Evolutionary conservation across 2,113 vertebrate genomes (phyloP), one percentile per base, ranked within the genome.

Genomic region (Otolemur garnettii): DNA sequence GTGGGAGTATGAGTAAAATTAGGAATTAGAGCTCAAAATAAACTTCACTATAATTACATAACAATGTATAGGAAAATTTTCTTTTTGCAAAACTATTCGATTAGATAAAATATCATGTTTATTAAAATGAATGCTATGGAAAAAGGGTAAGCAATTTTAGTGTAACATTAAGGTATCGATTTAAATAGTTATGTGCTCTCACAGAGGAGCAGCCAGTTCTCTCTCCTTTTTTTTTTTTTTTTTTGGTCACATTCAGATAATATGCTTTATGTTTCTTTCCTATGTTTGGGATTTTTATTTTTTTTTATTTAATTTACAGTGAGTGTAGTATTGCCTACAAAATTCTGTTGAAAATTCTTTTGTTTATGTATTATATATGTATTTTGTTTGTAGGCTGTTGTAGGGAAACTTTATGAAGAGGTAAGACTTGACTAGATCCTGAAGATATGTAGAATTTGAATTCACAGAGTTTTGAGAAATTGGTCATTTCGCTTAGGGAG

Each of bases 1-100:
- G 9, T 74, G 4, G 85, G 93, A 78, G 77, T 91, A 68, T 94
- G 68, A 50, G 87, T 96, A 92, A 91, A 96, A 78, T 89, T 71
- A 92, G 53, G 53, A 95, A 64, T 97, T 77, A 59, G 75, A 87
- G 12, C 53, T 94, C 53, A 86, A 66, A 87, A 33, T 82, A 88
- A 94, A 90, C 28, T 69, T 95, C 91, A 24, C 33, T 50, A 81
- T 91, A 68, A 75, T 91, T 86, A 84, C 88, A 12, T 87, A 89
- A 94, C 22, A 35, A 78, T 26, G 17, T 75, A 50, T 74, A 79
- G 81, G 75, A 87, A 87, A 33, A 59, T 91, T 92, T 8, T 19
- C 38, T 4, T 85, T 79, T 85, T 79, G 38, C 55, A 91, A n/a
- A 87, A 72, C 21, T 93, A 21, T 96, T 59, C 88, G 14, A 69